Conservation (phyloP, 1,140 invertebrate genomes). For the Drosophila hydei region DNA sequence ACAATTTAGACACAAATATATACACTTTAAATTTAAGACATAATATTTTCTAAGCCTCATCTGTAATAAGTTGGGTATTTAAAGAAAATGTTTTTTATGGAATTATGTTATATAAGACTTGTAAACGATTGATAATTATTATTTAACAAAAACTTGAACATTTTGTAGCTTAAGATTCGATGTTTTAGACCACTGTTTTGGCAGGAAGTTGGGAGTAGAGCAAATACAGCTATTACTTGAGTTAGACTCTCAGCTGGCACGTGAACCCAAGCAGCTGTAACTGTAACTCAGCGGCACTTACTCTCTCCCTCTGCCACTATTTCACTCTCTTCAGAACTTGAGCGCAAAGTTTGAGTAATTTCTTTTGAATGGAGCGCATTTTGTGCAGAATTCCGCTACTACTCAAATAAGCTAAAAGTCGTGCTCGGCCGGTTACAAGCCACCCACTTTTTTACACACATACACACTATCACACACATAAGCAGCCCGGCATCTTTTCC, state of each 20-base stretch:
- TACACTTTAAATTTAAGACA: background rate
- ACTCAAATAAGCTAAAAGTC: constrained; percentile 21
- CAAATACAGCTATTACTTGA: background rate
- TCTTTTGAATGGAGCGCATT: constrained; percentile 51
- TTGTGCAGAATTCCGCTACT: constrained; percentile 63
- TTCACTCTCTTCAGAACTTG: background rate
- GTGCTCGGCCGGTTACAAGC: constrained; percentile 29
- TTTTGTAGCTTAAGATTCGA: too few species aligned
- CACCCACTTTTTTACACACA: constrained; percentile 13
- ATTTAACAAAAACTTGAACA: too few species aligned
- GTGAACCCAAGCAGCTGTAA: background rate
- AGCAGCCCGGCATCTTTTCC: constrained; percentile 33
- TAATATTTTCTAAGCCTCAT: background rate
- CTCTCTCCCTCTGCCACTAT: background rate
- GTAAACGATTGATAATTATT: too few species aligned
- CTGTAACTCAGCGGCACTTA: background rate
- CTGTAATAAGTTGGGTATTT: background rate
- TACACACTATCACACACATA: background rate
- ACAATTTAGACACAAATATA: background rate
- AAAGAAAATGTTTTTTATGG: too few species aligned
- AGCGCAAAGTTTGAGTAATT: constrained; percentile 19
- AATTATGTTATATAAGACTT: too few species aligned
- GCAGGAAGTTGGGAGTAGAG: background rate
- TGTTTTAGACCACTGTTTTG: too few species aligned
- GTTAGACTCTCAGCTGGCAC: background rate